Base-by-base conservation (phyloP, 2,797 vertebrate genomes). In the Pogonophryne albipinna region DNA sequence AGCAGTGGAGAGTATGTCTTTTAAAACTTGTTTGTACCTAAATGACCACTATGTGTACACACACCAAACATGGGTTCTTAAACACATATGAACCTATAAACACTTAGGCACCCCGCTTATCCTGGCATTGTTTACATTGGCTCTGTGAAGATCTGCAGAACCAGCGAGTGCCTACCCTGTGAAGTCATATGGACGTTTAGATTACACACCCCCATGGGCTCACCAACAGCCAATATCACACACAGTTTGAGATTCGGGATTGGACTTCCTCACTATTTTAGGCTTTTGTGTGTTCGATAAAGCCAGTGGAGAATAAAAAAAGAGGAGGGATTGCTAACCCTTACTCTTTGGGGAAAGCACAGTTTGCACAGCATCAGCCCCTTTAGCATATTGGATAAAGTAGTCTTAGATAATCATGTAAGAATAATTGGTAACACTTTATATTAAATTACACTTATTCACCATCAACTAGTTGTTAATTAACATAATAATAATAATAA, bases 111-210 rank as follows among this genome's bases (percentile, higher is more conserved):
- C 42, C 10, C 46, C 34, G 38, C 64, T 75, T 82, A 66, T 82
- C 70, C 45, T 65, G 63, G 65, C 66, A 63, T 47, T 83, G 75
- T 85, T 85, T 79, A 67, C 69, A 44, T 57, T 63, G 66, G 59
- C 81, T 66, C 31, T 50, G 55, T 70, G 66, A 81, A 53, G 59
- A 85, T 70, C 79, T 52, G 65, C 80, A 74, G 66, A 72, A 31
- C 52, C 68, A 17, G 50, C 19, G 11, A 82, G 85, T 82, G 86
- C 83, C 69, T 67, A 31, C 72, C 59, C 86, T 80, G 80, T 92
- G 89, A 91, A 80, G 83, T 90, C 87, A 91, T 88, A 64, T 65
- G 71, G 87, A 79, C 55, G 23, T 61, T 69, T 71, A 82, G 84
- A 87, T 90, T 81, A 83, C 77, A 44, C 78, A 58, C 76, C 77